A percentile compares a stretch with the other conserved stretches of the same genome.
Evolutionary conservation across 2,797 vertebrate genomes (phyloP).

Genomic region (Alfaro cultratus): DNA sequence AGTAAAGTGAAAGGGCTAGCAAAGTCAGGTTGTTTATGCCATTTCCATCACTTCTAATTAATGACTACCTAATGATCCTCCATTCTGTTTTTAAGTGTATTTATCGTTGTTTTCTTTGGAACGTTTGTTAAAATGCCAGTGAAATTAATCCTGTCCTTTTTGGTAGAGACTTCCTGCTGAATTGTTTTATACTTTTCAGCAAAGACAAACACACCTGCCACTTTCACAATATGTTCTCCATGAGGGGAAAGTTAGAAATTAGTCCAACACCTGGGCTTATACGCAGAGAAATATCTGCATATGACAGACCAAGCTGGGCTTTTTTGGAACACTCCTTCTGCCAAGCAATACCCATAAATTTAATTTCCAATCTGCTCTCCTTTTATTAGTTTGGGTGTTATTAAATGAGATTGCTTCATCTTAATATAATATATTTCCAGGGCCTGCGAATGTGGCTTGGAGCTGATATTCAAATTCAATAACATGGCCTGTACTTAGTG

Average conservation of each 20-base stretch:
- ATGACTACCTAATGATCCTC: background rate
- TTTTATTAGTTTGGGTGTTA: constrained; percentile 99
- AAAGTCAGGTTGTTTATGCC: background rate
- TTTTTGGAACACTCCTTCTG: constrained; percentile 91
- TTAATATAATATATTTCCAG: constrained; percentile 99
- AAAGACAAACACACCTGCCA: constrained; percentile 36
- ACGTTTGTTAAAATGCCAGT: background rate
- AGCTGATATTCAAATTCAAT: constrained; percentile 99
- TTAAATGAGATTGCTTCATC: constrained; percentile 99
- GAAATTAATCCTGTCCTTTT: constrained; percentile 10
- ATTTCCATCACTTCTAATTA: background rate
- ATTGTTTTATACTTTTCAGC: constrained; percentile 13
- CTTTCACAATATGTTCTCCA: constrained; percentile 27
- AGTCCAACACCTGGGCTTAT: constrained; percentile 55
- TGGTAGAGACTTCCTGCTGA: background rate
- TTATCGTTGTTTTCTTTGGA: background rate
- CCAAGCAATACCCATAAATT: constrained; percentile 99
- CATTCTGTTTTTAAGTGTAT: background rate
- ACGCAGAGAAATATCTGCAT: constrained; percentile 70
- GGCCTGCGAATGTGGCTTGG: constrained; percentile 90
- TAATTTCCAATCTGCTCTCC: constrained; percentile 98
- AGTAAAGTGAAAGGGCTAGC: background rate
- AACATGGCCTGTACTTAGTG: constrained; percentile 99
- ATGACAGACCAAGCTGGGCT: constrained; percentile 88
- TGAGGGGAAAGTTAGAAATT: constrained; percentile 38